Evolutionary conservation across 2,888 invertebrate species (phyloP), one percentile per base, ranked within the genome.

Genomic region (Trypoxylon attenuatum): DNA sequence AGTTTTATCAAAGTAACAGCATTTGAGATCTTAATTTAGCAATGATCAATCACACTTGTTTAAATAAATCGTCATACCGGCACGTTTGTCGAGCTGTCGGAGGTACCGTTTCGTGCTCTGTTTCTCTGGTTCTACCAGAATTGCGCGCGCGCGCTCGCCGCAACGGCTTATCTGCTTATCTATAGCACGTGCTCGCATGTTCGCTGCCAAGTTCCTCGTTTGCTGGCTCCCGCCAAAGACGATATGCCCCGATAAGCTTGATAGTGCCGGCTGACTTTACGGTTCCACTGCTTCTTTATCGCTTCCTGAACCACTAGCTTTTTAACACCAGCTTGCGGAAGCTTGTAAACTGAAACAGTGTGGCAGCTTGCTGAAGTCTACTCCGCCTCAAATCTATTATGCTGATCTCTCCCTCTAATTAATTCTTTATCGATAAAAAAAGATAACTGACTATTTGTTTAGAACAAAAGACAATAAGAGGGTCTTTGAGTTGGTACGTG

Each of bases 131-230:
- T n/a, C n/a, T n/a, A n/a, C n/a, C n/a, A n/a, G n/a, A n/a, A n/a
- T n/a, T n/a, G n/a, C n/a, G n/a, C n/a, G n/a, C n/a, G n/a, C n/a
- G n/a, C n/a, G n/a, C n/a, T n/a, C 5, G 13, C 33, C n/a, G 33
- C 33, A n/a, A 0, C 33, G 33, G 33, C 61, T 62, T 49, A 60
- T 71, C 67, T 41, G 41, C 55, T 52, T 49, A 67, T 58, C 53
- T 43, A 53, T 29, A 43, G 58, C 70, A 57, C 55, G 70, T 60
- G 69, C 65, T 54, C 47, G 56, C 49, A 22, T 42, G 55, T 54
- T 46, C 41, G n/a, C 33, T 33, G 33, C 33, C 33, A 33, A 33
- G 45, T 53, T 53, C 27, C 27, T 41, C 50, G 50, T 56, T 15
- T 15, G 6, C 41, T 21, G 4, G 25, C 47, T 65, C 33, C 51